Evolutionary conservation across 2,797 vertebrate genomes (phyloP), one percentile per base, ranked within the genome.

Genomic region (Acestrorhynchus altus): DNA sequence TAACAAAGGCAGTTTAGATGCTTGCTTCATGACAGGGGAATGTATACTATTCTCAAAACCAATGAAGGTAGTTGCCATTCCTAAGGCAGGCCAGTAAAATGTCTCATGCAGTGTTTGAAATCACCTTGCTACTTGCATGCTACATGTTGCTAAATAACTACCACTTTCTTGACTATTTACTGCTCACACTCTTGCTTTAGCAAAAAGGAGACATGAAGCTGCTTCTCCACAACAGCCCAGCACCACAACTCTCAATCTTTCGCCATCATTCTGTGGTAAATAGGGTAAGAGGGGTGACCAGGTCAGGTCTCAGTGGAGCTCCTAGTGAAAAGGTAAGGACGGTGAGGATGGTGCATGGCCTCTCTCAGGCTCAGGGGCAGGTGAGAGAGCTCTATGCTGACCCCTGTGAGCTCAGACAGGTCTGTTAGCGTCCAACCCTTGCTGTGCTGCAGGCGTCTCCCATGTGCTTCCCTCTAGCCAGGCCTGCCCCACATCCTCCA

Each of bases 381-480:
- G 86, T 85, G 90, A 91, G 92, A 94, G 88, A 84, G 86, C 91
- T 92, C 86, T 86, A 92, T 91, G 89, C 78, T 87, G 86, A 85
- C 79, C 87, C 68, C 68, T 89, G 87, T 86, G 54, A 77, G 69
- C 72, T 65, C 56, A 89, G 87, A 86, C 91, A 93, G 89, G 81
- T 86, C 82, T 85, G 88, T 91, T 92, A 91, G 70, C 1, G 86
- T 90, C 82, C 87, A 73, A 83, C 83, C 85, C 84, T 87, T 73
- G 51, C 76, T 86, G 85, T 92, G 90, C 90, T 92, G 91, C 85
- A 87, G 91, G 81, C 35, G 39, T 81, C 77, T 93, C 94, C 94
- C 95, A 90, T 85, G 90, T 91, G 94, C 92, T 92, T 86, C 0
- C 83, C 76, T 87, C 42, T 72, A 92, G 92, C 93, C 92, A 90